phyloP scores from a whole-genome alignment of 2,888 invertebrate species.

The Taphrorychus bicolor region DNA sequence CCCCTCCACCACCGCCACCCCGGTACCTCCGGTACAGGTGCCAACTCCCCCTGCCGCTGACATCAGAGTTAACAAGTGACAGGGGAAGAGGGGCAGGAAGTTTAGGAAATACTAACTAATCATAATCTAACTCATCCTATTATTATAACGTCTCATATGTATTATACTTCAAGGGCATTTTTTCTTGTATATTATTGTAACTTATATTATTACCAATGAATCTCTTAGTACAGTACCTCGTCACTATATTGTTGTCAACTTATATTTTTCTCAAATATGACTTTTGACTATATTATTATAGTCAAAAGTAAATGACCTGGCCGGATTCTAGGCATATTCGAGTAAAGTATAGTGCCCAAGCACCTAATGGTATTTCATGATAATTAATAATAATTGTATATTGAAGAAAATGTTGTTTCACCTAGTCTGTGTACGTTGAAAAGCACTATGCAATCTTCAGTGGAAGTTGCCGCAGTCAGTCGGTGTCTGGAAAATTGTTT shows the following conservation, averaged over 20 bases:
- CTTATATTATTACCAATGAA: neutral
- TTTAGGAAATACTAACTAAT: constrained; percentile 42
- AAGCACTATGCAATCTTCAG: too few species aligned
- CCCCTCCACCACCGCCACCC: constrained; percentile 38
- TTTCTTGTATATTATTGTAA: constrained; percentile 3
- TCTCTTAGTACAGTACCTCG: constrained; percentile 5
- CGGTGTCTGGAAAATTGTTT: too few species aligned
- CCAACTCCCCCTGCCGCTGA: constrained; percentile 19
- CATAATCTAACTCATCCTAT: neutral
- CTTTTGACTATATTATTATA: too few species aligned
- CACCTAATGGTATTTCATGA: too few species aligned
- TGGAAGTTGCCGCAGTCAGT: too few species aligned
- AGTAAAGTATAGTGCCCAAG: too few species aligned
- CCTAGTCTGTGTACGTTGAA: too few species aligned
- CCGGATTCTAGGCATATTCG: too few species aligned
- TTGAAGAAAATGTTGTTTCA: too few species aligned
- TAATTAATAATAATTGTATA: too few species aligned
- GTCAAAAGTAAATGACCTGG: too few species aligned
- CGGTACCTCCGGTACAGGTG: constrained; percentile 31
- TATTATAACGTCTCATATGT: constrained; percentile 5
- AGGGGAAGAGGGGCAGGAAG: constrained; percentile 43
- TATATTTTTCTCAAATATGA: too few species aligned
- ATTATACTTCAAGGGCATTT: constrained; percentile 12
- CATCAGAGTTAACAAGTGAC: constrained; percentile 46
- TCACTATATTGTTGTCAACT: neutral